Percentiles rank a stretch among this genome's conserved stretches.
Evolutionary conservation across 2,113 vertebrate genomes (phyloP).

Genomic region (Coregonus clupeaformis): DNA sequence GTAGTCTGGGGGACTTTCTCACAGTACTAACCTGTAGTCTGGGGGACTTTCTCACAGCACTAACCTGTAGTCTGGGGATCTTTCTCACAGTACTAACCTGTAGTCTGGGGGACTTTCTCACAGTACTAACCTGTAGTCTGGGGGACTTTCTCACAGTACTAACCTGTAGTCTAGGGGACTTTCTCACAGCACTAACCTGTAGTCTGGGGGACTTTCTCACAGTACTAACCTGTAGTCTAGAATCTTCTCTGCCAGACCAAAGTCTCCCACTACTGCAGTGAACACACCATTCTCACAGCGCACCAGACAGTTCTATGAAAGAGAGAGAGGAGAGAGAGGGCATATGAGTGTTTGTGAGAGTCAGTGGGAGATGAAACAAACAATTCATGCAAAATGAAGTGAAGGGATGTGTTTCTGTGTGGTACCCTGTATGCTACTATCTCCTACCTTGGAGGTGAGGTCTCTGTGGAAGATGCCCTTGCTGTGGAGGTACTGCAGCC

Average conservation of each 20-base stretch:
- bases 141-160: no score
- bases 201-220: no score
- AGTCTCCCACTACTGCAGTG: slow-evolving; percentile 91
- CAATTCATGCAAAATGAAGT: not conserved
- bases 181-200: no score
- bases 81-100: no score
- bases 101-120: no score
- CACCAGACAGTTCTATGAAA: slow-evolving; percentile 88
- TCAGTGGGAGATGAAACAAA: not conserved
- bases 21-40: no score
- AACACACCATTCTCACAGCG: slow-evolving; percentile 80
- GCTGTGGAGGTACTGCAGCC: slow-evolving; percentile 90
- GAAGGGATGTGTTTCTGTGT: not conserved
- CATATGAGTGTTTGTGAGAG: not conserved
- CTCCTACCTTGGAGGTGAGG: slow-evolving; percentile 91
- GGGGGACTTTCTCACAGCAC: no score
- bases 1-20: no score
- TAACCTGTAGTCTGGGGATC: no score
- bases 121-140: no score
- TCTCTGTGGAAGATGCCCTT: slow-evolving; percentile 95
- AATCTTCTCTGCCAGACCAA: slow-evolving; percentile 94
- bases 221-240: slow-evolving; percentile 86
- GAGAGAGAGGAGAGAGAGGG: not conserved
- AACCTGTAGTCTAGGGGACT: no score
- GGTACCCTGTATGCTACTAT: not conserved